Conservation (phyloP, 1,140 invertebrate genomes). For the Lepidotrigona ventralis region DNA sequence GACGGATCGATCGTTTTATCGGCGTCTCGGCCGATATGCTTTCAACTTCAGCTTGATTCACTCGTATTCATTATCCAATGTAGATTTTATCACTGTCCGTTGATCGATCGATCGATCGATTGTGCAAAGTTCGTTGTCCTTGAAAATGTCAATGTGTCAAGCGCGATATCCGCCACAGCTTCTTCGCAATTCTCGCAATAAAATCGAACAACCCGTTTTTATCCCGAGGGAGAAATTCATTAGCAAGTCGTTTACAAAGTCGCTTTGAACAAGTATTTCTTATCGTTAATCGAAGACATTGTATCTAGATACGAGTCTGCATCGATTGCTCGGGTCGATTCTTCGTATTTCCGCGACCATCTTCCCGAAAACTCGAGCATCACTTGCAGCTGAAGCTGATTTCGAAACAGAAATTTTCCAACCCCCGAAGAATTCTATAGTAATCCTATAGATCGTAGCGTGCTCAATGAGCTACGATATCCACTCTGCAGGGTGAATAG, state of each 20-base stretch:
- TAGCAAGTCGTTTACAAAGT: not conserved
- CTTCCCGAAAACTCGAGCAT: not conserved
- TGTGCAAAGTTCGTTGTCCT: not conserved
- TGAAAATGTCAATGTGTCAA: not conserved
- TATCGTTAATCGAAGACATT: not conserved
- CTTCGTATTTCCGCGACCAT: not conserved
- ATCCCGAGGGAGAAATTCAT: not conserved
- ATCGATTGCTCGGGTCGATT: not conserved
- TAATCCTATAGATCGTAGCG: not conserved
- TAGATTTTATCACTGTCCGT: not conserved
- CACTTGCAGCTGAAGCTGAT: not conserved
- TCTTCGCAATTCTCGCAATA: not conserved
- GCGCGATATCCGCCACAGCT: not conserved
- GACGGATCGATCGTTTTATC: slow-evolving; percentile 8
- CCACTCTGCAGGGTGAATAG: not conserved
- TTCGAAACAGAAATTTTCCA: not conserved
- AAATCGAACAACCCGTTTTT: not conserved
- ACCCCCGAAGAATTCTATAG: not conserved
- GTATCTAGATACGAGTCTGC: not conserved
- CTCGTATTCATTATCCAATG: not conserved
- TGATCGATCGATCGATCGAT: not conserved
- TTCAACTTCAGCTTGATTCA: not conserved
- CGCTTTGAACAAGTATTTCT: too few relatives aligned
- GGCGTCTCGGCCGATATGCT: not conserved
- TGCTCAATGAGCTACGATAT: not conserved